phyloP scores from a whole-genome alignment of 2,797 vertebrate genomes.

The Melanotaenia maccullochi region DNA sequence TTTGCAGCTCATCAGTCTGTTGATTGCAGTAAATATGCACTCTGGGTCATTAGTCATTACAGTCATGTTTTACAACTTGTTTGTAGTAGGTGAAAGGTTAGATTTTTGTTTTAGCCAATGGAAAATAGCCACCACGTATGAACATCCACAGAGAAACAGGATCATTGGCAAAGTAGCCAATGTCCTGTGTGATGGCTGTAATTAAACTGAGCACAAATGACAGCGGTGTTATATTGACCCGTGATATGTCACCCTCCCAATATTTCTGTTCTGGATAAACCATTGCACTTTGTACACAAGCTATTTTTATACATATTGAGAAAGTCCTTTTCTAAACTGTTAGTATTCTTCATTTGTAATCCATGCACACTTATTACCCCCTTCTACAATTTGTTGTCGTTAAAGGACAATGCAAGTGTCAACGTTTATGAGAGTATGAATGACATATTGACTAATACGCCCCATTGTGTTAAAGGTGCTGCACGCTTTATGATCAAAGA shows the following conservation, averaged over 20 bases:
- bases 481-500: slow-evolving; percentile 98
- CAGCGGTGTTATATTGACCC: slow-evolving; percentile 1
- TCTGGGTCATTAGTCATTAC: background rate
- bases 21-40: slow-evolving; percentile 2
- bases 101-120: slow-evolving; percentile 9
- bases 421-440: slow-evolving; percentile 5
- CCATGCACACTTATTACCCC: background rate
- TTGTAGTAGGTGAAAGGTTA: slow-evolving; percentile 38
- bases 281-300: background rate
- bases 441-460: slow-evolving; percentile 11
- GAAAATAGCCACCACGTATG: background rate
- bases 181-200: slow-evolving; percentile 5
- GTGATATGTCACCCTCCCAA: slow-evolving; percentile 4
- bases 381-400: background rate
- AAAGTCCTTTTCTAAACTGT: slow-evolving; percentile 1
- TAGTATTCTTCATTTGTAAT: slow-evolving; percentile 1
- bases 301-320: background rate
- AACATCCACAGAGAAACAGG: slow-evolving; percentile 6
- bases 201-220: background rate
- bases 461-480: slow-evolving; percentile 83
- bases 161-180: slow-evolving; percentile 36
- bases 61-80: slow-evolving; percentile 11
- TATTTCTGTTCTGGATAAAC: slow-evolving; percentile 1
- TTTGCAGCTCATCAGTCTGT: slow-evolving; percentile 6
- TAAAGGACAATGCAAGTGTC: background rate